These are phyloP conservation scores for Arion vulgaris DNA, from an alignment of 1,140 invertebrate genomes.

Conservation along the genomic window DNA sequence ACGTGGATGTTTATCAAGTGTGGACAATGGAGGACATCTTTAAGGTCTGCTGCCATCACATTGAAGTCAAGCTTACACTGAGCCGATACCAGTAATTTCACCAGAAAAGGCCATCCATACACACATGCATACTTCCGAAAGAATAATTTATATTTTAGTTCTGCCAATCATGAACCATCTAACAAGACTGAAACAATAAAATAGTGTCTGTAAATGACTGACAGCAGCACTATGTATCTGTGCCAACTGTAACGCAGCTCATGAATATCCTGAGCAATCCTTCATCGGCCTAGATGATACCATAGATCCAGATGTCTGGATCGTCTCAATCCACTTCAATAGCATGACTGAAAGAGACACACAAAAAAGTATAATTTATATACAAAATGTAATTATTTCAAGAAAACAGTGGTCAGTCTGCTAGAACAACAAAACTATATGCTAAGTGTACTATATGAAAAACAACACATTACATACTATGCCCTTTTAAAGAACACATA, in stretches of 20 bases:
- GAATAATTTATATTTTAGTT: not conserved
- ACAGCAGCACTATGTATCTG: not conserved
- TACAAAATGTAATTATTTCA: not conserved
- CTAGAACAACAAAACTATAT: not conserved
- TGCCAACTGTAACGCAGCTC: too few relatives aligned
- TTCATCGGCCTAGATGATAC: too few relatives aligned
- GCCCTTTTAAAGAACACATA: too few relatives aligned
- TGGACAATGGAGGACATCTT: not conserved
- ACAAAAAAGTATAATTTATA: not conserved
- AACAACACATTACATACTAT: too few relatives aligned
- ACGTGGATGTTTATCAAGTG: constrained; percentile 18
- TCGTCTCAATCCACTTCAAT: too few relatives aligned
- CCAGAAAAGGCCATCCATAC: too few relatives aligned
- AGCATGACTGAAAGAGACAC: not conserved
- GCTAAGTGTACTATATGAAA: too few relatives aligned
- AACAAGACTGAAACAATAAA: not conserved
- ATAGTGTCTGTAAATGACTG: not conserved
- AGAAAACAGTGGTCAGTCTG: not conserved
- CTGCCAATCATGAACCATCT: not conserved
- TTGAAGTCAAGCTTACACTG: not conserved
- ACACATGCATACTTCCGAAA: not conserved
- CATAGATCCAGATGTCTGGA: too few relatives aligned
- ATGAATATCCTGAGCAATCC: too few relatives aligned
- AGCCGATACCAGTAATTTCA: not conserved
- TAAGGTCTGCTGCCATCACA: constrained; percentile 15